Base-by-base conservation (phyloP, 64 coral and sea anemone genomes). In the Trachythela sp. region DNA sequence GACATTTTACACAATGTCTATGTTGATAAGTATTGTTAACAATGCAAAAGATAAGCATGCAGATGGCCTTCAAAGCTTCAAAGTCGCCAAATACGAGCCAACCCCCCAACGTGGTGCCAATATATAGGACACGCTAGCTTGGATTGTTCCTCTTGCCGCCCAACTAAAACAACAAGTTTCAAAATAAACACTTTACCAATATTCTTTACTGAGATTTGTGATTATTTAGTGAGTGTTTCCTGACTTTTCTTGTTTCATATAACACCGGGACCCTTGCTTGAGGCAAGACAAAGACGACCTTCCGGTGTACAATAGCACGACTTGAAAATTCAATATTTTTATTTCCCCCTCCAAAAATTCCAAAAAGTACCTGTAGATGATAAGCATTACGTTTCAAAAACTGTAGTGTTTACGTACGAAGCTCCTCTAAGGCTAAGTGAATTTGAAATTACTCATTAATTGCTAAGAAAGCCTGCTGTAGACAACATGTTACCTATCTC, bases 11-110 rank as follows among this genome's bases (percentile, higher is more conserved):
- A 80, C 37, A 37, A 80, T 80, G 75, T 80, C 75, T 80, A 2
- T 17, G 20, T 80, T 80, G 75, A 80, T 80, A 80, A 80, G 20
- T 80, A 80, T 80, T 80, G 75, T 80, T 80, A 80, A 80, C 75
- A 80, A 80, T 80, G 75, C 75, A 80, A 80, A 35, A 80, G 75
- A 80, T 80, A 80, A 80, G 75, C 75, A 80, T 80, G 75, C 75
- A 80, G 75, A 80, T 80, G 75, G 75, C 75, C 33, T 80, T 39
- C 75, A 80, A 80, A 80, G 75, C 75, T 80, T 64, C 56, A 64
- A 64, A 20, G 56, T 64, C 56, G 56, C 56, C 56, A 64, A 64
- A 27, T 64, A 64, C 56, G 56, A 64, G 56, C 56, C 56, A 20
- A 64, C 20, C 56, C 20, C 22, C 56, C 56, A 64, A 64, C 56